Evolutionary conservation across 1,140 invertebrate genomes (phyloP).

Genomic region (Ostrea edulis): DNA sequence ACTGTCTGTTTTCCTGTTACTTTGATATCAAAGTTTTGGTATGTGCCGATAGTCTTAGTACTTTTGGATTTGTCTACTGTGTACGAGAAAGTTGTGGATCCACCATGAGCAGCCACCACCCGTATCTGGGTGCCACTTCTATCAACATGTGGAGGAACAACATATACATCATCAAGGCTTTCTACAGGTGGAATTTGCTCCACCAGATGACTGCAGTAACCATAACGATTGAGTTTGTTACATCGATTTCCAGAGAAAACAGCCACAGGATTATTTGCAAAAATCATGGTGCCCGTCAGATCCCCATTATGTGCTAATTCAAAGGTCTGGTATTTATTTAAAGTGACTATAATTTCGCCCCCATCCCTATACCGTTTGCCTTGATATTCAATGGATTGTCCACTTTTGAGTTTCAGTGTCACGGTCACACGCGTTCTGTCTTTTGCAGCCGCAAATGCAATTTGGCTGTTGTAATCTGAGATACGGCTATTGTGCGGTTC

Average conservation of each 20-base stretch:
- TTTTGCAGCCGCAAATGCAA: slow-evolving; percentile 16
- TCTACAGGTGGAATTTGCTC: not conserved
- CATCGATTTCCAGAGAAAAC: slow-evolving; percentile 40
- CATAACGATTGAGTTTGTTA: not conserved
- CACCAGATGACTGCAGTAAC: slow-evolving; percentile 30
- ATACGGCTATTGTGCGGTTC: not conserved
- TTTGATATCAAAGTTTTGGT: not conserved
- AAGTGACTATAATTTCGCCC: not conserved
- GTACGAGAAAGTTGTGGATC: not conserved
- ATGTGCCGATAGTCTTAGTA: slow-evolving; percentile 1
- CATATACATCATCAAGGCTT: not conserved
- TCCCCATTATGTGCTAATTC: not conserved
- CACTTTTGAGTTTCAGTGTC: not conserved
- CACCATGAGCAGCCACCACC: not conserved
- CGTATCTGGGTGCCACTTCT: slow-evolving; percentile 1
- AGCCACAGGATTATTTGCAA: not conserved
- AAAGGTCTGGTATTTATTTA: slow-evolving; percentile 33
- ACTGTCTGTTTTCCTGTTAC: not conserved
- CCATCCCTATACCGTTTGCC: not conserved
- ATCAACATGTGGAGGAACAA: slow-evolving; percentile 22
- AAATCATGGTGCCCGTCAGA: slow-evolving; percentile 17
- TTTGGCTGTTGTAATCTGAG: slow-evolving; percentile 22
- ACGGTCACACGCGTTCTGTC: not conserved
- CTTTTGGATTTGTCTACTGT: not conserved
- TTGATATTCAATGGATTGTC: not conserved